phyloP scores from a whole-genome alignment of 1,140 invertebrate species.

The Drosophila kanapiae region DNA sequence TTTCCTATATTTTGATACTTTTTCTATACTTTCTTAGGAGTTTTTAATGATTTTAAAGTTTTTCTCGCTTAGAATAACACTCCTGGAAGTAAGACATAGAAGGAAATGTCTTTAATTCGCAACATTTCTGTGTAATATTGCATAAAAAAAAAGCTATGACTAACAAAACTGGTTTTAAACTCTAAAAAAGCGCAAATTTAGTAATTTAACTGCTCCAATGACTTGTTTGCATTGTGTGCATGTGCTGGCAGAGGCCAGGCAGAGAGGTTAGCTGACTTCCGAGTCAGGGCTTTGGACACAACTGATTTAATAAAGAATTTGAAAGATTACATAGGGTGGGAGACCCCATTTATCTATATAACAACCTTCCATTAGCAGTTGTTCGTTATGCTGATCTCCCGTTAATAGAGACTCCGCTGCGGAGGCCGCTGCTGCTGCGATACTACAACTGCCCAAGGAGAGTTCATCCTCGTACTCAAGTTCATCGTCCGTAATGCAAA shows the following conservation, averaged over 20 bases:
- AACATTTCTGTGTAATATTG: too few species aligned
- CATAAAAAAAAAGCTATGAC: too few species aligned
- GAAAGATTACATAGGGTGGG: neutral
- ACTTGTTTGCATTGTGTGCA: neutral
- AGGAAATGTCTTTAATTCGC: too few species aligned
- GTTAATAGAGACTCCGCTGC: constrained; percentile 25
- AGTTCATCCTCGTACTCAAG: constrained; percentile 76
- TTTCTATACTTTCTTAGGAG: too few species aligned
- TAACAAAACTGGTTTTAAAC: too few species aligned
- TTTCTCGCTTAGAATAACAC: too few species aligned
- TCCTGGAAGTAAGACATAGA: too few species aligned
- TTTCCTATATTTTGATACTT: too few species aligned
- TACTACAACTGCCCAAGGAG: constrained; percentile 24
- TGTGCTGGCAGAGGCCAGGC: neutral
- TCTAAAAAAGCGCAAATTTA: too few species aligned
- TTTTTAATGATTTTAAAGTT: too few species aligned
- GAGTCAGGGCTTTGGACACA: neutral
- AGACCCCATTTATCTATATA: constrained; percentile 8
- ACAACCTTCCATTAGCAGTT: constrained; percentile 79
- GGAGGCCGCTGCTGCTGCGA: constrained; percentile 11
- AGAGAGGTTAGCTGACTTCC: neutral
- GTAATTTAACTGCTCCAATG: too few species aligned
- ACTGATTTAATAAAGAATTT: neutral
- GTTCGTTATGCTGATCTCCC: constrained; percentile 69
- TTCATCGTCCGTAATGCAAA: constrained; percentile 74